Evolutionary conservation across 2,888 invertebrate species (phyloP).

Genomic region (Caenorhabditis plicata): DNA sequence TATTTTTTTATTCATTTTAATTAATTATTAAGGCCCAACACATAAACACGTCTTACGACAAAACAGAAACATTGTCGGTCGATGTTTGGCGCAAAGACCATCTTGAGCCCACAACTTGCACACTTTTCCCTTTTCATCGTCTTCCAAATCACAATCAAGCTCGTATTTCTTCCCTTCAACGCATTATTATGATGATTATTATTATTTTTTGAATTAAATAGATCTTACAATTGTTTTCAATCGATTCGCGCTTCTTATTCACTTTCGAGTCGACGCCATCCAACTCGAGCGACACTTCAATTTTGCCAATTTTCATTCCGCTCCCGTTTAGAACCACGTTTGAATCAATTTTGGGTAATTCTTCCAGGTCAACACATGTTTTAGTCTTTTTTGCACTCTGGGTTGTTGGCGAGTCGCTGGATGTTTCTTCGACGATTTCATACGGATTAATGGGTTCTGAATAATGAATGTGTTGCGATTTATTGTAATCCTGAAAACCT

Average conservation of each 20-base stretch:
- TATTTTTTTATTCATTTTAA: no score
- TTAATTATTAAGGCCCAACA: constrained; percentile 41
- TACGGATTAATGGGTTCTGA: no score
- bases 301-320: constrained; percentile 6
- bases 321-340: constrained; percentile 8
- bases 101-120: constrained; percentile 51
- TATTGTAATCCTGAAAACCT: no score
- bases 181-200: not conserved
- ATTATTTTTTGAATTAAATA: no score
- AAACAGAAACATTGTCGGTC: constrained; percentile 57
- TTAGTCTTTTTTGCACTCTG: constrained; percentile 7
- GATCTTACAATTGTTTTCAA: no score
- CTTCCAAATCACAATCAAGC: constrained; percentile 50
- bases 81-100: constrained; percentile 47
- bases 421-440: no score
- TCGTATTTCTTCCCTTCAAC: constrained; percentile 51
- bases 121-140: constrained; percentile 48
- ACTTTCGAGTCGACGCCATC: constrained; percentile 1
- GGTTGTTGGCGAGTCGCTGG: not conserved
- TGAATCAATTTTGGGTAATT: constrained; percentile 12
- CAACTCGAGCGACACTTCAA: constrained; percentile 26
- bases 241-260: constrained; percentile 3
- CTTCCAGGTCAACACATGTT: constrained; percentile 21
- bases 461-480: no score
- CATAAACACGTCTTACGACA: constrained; percentile 60